phyloP scores from a whole-genome alignment of 2,888 invertebrate species.

The Argyra leucocephala region DNA sequence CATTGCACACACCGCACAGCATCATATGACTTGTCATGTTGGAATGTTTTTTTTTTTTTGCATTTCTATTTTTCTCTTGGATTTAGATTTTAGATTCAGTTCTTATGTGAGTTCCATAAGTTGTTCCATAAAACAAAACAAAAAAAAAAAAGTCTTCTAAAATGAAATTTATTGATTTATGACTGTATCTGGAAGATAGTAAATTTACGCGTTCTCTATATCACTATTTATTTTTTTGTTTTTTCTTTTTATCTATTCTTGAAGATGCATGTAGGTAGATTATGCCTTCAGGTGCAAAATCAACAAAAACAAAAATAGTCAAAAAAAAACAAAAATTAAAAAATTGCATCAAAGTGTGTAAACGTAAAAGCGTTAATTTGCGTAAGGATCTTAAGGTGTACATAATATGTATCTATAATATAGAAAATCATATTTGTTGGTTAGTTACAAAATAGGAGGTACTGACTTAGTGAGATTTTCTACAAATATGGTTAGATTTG shows the following conservation, averaged over 20 bases:
- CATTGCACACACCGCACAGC: too few species aligned
- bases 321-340: neutral
- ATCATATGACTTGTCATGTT: neutral
- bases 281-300: slow-evolving; percentile 1
- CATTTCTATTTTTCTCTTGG: too few species aligned
- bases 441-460: too few species aligned
- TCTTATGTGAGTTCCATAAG: too few species aligned
- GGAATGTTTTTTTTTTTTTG: neutral
- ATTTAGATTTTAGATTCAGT: too few species aligned
- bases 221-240: neutral
- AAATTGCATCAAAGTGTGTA: neutral
- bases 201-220: neutral
- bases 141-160: neutral
- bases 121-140: too few species aligned
- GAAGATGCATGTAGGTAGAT: slow-evolving; percentile 4
- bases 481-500: too few species aligned
- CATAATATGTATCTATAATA: too few species aligned
- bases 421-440: too few species aligned
- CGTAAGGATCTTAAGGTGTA: neutral
- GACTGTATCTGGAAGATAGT: neutral
- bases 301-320: neutral
- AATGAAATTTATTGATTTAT: neutral
- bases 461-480: too few species aligned
- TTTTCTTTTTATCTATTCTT: neutral
- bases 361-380: neutral